A percentile compares a stretch with the other conserved stretches of the same genome.
These are phyloP conservation scores for Mycteria americana DNA, from an alignment of 2,797 vertebrate species.

Conservation along the genomic window DNA sequence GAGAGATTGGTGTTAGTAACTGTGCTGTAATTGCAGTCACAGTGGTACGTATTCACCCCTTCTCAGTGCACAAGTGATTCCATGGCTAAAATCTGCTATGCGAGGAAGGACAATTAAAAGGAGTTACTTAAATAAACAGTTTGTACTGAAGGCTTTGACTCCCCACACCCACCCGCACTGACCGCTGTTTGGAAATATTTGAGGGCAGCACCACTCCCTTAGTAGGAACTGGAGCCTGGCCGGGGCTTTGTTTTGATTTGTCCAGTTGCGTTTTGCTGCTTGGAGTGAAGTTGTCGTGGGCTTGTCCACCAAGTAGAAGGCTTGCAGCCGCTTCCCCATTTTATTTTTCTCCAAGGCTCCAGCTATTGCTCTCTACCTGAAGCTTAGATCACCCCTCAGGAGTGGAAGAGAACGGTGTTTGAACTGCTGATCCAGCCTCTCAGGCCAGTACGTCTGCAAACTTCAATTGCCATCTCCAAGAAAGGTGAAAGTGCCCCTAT, in stretches of 20 bases:
- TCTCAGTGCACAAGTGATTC: neutral
- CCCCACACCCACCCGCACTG: neutral
- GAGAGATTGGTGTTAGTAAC: neutral
- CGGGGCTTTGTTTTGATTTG: neutral
- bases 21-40: neutral
- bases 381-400: neutral
- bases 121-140: neutral
- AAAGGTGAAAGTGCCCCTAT: neutral
- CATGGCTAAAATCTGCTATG: neutral
- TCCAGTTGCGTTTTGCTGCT: neutral
- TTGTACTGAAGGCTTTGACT: neutral
- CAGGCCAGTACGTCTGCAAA: neutral
- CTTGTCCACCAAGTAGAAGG: neutral
- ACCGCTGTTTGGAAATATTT: neutral
- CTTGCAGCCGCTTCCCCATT: neutral
- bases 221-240: neutral
- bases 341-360: neutral
- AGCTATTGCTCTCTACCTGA: neutral
- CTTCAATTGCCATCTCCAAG: neutral
- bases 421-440: neutral
- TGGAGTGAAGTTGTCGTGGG: neutral
- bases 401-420: neutral
- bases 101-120: neutral
- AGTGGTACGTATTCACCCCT: neutral
- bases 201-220: constrained; percentile 32